Conservation (phyloP, 2,113 vertebrate genomes). For the Phoenicopterus ruber region DNA sequence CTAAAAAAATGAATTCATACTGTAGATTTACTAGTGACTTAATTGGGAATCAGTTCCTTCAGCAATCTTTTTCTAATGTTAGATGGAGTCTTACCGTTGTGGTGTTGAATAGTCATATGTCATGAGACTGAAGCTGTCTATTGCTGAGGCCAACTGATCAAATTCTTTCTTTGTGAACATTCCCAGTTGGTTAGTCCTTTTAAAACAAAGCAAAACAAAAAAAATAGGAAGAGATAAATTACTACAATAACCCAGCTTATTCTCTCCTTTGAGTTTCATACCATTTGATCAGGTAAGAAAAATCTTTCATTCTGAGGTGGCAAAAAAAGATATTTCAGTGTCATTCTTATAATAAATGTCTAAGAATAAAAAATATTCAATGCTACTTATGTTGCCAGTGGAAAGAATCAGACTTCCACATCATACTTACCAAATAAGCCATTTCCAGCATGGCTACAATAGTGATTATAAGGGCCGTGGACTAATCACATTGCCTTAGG, state of each 20-base stretch:
- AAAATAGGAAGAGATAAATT: background rate
- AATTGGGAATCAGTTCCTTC: background rate
- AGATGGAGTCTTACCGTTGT: conserved; percentile 78
- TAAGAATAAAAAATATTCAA: background rate
- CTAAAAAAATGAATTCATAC: background rate
- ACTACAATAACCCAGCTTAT: background rate
- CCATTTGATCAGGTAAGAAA: background rate
- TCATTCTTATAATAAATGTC: background rate
- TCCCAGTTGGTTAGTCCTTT: conserved; percentile 82
- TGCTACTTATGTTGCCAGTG: background rate
- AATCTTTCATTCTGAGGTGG: background rate
- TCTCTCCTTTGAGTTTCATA: background rate
- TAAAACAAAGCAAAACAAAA: background rate
- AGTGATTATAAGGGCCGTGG: background rate
- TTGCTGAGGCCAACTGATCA: conserved; percentile 82
- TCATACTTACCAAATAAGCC: background rate
- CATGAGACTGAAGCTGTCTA: conserved; percentile 96
- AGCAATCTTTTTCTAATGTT: background rate
- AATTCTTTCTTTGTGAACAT: conserved; percentile 90
- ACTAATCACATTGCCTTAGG: background rate
- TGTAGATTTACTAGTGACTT: background rate
- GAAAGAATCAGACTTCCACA: background rate
- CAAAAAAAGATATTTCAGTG: background rate
- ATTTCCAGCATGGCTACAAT: background rate
- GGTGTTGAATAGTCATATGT: conserved; percentile 91